phyloP scores from a whole-genome alignment of 2,797 vertebrate species.

The Corythornis leucogaster region DNA sequence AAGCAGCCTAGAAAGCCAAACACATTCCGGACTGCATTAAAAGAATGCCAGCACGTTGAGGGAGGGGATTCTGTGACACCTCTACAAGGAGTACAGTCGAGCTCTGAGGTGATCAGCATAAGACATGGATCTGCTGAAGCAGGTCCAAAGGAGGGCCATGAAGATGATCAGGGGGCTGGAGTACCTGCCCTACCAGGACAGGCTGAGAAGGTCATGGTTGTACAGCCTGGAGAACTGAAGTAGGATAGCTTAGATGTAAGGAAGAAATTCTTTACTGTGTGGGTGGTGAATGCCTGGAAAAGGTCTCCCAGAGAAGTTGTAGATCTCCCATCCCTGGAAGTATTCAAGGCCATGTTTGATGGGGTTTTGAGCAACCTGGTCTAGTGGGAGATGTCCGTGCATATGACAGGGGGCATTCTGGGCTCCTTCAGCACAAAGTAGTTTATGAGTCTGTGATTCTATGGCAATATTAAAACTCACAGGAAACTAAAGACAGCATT shows the following conservation, averaged over 20 bases:
- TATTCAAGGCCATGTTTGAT: neutral
- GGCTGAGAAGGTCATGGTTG: neutral
- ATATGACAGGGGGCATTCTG: too few species aligned
- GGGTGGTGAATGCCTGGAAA: neutral
- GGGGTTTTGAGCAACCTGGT: neutral
- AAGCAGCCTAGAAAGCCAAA: neutral
- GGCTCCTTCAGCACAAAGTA: neutral
- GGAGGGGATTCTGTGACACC: neutral
- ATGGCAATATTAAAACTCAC: neutral
- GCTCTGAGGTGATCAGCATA: neutral
- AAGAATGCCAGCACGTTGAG: neutral
- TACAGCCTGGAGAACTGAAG: neutral
- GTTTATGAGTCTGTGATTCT: neutral
- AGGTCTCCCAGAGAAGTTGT: neutral
- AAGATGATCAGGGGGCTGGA: neutral
- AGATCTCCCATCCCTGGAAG: neutral
- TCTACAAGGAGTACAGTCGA: neutral
- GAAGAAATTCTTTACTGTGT: neutral
- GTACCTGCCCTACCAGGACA: neutral
- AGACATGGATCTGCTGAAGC: rapidly evolving
- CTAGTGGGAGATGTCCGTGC: neutral
- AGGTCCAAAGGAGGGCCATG: rapidly evolving
- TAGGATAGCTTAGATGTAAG: neutral
- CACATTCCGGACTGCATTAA: neutral
- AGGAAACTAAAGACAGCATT: neutral